Percentiles rank a stretch among this genome's conserved stretches.
Conservation (phyloP, 2,113 vertebrate species). For the Anarhynchus alexandrinus region DNA sequence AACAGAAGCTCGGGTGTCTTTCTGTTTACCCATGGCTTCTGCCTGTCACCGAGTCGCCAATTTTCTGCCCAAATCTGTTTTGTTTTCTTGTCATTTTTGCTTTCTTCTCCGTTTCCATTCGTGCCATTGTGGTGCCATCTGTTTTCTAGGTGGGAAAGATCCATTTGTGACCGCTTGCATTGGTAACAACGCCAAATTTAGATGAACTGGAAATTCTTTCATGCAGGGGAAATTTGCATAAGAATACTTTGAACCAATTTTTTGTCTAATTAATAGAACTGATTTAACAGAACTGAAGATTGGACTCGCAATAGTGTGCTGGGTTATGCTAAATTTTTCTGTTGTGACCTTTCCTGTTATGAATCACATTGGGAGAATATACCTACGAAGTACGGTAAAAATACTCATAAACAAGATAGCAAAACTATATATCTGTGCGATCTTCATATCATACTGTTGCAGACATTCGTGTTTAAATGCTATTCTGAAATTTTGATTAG, state of each 20-base stretch:
- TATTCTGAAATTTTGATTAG: neutral
- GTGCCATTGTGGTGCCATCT: neutral
- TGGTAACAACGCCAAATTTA: neutral
- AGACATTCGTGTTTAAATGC: neutral
- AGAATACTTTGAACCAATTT: neutral
- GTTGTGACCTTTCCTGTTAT: neutral
- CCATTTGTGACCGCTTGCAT: neutral
- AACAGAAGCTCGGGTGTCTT: neutral
- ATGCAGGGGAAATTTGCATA: neutral
- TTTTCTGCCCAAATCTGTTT: neutral
- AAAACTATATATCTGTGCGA: neutral
- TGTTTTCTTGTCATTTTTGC: neutral
- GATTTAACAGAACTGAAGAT: neutral
- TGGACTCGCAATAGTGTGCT: neutral
- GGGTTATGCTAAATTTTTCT: neutral
- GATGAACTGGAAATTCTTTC: neutral
- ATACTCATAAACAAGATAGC: neutral
- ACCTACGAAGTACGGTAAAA: neutral
- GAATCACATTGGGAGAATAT: neutral
- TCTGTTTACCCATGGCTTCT: neutral
- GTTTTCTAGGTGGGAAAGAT: neutral
- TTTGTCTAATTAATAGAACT: neutral
- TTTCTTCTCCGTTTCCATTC: neutral
- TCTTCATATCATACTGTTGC: neutral
- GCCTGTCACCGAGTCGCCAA: neutral